Evolutionary conservation across 1,140 invertebrate genomes (phyloP), one percentile per base, ranked within the genome.

Genomic region (Drosophila ogumai): DNA sequence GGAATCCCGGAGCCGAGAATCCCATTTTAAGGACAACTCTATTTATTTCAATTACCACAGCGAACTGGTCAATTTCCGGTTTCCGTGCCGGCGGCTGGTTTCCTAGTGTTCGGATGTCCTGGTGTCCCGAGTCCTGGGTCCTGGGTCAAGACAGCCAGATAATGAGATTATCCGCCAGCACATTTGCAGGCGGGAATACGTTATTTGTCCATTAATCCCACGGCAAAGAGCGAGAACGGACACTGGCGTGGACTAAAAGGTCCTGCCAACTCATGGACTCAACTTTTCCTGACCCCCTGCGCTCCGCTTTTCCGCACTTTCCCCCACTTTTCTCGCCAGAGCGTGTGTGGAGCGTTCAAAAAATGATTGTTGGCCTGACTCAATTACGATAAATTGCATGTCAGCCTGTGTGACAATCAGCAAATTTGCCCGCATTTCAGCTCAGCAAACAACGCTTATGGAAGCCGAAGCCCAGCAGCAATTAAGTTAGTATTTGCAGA

Each of bases 381-480:
- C 68, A 72, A 72, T 72, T 72, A 72, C 68, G 68, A 72, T 71
- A 71, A 72, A 72, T 72, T 72, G 68, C 68, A 71, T 69, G 68
- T 72, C 68, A 72, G 68, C 28, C 68, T 47, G 68, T 57, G 66
- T 49, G 68, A 71, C 68, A 72, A 69, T 72, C 68, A 72, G 68
- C 65, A 69, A 69, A 69, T 66, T 69, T 69, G 61, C 66, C 66
- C 66, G 66, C 66, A 72, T 72, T 72, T 72, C 28, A 71, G 68
- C 44, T 71, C 68, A 34, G 49, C 68, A 72, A 71, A 72, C 66
- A 72, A 15, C 36, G 65, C 65, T 58, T 28, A 71, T 49, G 65
- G 46, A n/a, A 54, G 59, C 50, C 50, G 32, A n/a, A 32, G 61
- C 43, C 68, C 68, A 47, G 52, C 68, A 72, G 68, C 68, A 72